A percentile compares a stretch with the other conserved stretches of the same genome.
Evolutionary conservation across 2,888 invertebrate species (phyloP).

Genomic region (Netelia fuscicornis): DNA sequence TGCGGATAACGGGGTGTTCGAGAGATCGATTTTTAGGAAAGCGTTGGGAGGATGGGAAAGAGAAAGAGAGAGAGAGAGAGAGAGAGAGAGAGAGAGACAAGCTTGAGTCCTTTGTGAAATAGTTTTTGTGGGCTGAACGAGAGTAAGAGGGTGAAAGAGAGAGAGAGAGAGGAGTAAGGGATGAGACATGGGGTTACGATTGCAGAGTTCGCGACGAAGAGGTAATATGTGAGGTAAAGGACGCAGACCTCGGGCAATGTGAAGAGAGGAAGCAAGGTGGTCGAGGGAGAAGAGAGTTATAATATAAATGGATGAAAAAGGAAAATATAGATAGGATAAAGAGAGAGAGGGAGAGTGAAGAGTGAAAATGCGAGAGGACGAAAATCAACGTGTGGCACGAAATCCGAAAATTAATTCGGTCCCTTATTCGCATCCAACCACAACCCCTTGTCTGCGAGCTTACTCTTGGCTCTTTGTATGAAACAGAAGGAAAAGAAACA

Average conservation of each 20-base stretch:
- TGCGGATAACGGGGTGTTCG: constrained; percentile 9
- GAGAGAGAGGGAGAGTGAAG: not conserved
- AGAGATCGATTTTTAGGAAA: constrained; percentile 55
- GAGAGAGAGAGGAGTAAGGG: not conserved
- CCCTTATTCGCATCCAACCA: constrained; percentile 28
- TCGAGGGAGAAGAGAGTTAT: constrained; percentile 35
- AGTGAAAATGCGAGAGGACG: not conserved
- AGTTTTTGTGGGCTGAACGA: constrained; percentile 59
- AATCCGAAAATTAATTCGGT: constrained; percentile 61
- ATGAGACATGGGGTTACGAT: constrained; percentile 5
- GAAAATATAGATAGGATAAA: constrained; percentile 22
- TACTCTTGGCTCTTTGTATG: too few species aligned
- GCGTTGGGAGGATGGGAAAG: not conserved
- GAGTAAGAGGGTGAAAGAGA: constrained; percentile 1
- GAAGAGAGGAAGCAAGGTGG: constrained; percentile 24
- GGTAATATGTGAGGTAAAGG: not conserved
- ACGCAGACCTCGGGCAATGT: constrained; percentile 10
- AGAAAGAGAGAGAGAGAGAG: not conserved
- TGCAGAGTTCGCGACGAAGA: constrained; percentile 2
- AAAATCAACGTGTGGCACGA: constrained; percentile 30
- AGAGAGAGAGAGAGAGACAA: not conserved
- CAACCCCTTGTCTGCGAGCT: constrained; percentile 10
- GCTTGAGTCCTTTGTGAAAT: constrained; percentile 51
- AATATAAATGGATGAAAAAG: constrained; percentile 38
- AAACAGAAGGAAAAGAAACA: not conserved